Evolutionary conservation across 2,888 invertebrate species (phyloP).

Genomic region (Amphipyra berbera): DNA sequence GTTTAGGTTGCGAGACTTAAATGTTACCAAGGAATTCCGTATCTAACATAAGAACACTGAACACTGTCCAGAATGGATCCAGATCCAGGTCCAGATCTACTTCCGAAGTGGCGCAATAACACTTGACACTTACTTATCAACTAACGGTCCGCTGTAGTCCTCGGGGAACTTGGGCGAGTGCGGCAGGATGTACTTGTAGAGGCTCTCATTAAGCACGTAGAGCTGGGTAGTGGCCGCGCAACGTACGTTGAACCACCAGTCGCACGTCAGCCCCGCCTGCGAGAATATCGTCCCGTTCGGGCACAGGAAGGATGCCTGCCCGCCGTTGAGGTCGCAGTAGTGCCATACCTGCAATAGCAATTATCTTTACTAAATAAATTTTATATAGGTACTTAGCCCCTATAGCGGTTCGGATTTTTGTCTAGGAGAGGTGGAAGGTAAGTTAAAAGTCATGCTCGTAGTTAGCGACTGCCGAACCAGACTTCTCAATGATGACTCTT

Average conservation of each 20-base stretch:
- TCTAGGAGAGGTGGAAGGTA: too few species aligned
- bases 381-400: background rate
- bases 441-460: too few species aligned
- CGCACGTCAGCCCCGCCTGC: slow-evolving; percentile 96
- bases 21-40: too few species aligned
- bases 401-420: too few species aligned
- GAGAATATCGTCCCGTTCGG: slow-evolving; percentile 97
- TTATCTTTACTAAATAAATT: background rate
- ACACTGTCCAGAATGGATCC: too few species aligned
- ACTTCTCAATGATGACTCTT: too few species aligned
- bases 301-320: slow-evolving; percentile 96
- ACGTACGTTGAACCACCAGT: slow-evolving; percentile 98
- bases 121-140: slow-evolving; percentile 92
- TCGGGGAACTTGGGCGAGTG: slow-evolving; percentile 97
- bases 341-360: slow-evolving; percentile 93
- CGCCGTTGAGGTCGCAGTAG: slow-evolving; percentile 97
- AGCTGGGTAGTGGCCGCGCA: slow-evolving; percentile 95
- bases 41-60: too few species aligned
- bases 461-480: too few species aligned
- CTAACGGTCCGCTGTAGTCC: slow-evolving; percentile 96
- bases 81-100: too few species aligned
- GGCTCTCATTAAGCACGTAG: slow-evolving; percentile 96
- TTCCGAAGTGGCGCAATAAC: background rate
- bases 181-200: slow-evolving; percentile 96
- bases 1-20: too few species aligned